A percentile compares a stretch with the other conserved stretches of the same genome.
phyloP scores from a whole-genome alignment of 1,140 invertebrate species.

The Drosophila tropicalis region DNA sequence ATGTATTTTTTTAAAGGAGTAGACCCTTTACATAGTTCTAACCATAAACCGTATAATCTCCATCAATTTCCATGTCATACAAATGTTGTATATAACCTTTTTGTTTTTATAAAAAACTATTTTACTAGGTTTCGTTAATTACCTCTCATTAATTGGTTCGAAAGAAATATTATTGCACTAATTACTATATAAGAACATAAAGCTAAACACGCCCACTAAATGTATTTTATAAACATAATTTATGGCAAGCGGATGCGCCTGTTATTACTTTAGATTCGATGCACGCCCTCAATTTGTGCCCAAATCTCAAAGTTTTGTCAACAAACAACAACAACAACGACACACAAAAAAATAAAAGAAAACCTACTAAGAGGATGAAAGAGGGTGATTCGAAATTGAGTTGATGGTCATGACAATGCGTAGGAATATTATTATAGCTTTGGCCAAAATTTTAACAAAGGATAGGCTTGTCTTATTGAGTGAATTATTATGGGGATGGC shows the following conservation, averaged over 20 bases:
- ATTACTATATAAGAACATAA: slow-evolving; percentile 44
- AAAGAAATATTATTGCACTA: slow-evolving; percentile 66
- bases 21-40: too few relatives aligned
- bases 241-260: slow-evolving; percentile 41
- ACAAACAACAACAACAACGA: not conserved
- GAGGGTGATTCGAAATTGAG: not conserved
- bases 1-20: too few relatives aligned
- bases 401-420: slow-evolving; percentile 39
- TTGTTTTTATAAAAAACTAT: too few relatives aligned
- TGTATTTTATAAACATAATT: slow-evolving; percentile 72
- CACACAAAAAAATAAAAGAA: slow-evolving; percentile 18
- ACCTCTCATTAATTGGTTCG: not conserved
- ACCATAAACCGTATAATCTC: too few relatives aligned
- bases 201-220: slow-evolving; percentile 52
- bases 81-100: too few relatives aligned
- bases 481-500: slow-evolving; percentile 39
- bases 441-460: slow-evolving; percentile 75
- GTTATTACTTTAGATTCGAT: slow-evolving; percentile 23
- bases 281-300: slow-evolving; percentile 4
- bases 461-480: slow-evolving; percentile 38
- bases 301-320: slow-evolving; percentile 21
- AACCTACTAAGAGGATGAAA: slow-evolving; percentile 30
- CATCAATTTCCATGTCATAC: too few relatives aligned
- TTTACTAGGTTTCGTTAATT: too few relatives aligned
- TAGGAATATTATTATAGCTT: slow-evolving; percentile 68